Base-by-base conservation (phyloP, 2,797 vertebrate genomes). In the Rhinatrema bivittatum region DNA sequence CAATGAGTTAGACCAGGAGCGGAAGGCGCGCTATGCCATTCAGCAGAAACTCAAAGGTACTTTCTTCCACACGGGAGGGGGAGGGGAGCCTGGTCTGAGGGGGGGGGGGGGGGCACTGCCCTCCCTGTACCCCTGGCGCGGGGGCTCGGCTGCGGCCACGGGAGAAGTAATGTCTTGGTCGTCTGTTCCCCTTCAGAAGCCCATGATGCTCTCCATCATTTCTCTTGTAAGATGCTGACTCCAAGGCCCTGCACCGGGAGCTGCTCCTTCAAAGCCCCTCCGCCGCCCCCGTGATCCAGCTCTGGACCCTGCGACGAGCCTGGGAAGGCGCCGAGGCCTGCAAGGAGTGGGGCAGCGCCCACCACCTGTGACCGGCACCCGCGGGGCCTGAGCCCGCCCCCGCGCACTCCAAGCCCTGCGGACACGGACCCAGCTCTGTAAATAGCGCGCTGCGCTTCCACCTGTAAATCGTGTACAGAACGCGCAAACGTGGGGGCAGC, bases 151-250 rank as follows among this genome's bases (percentile, higher is more conserved):
- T 10, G 4, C 9, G 7, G 10, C 16, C 3, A 17, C 12, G 22
- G 7, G 6, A 35, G 25, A 12, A 1, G 7, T 2, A 21, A 5
- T 22, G 20, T 14, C 4, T 33, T n/a, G 5, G 10, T 15, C n/a
- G 14, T 10, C 53, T 75, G 16, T 79, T 82, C 35, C 66, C 73
- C 62, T 58, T 74, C 72, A 93, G 89, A 91, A 86, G 90, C 89
- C 69, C 89, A 95, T 51, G 88, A 92, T 60, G 88, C 88, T 50
- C 82, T 94, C 65, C 90, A 94, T 55, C 89, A 94, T 73, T 94
- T 95, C 81, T 94, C 91, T 62, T 97, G 89, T 77, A 94, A 98
- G 78, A 96, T 96, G 93, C 78, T 92, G 75, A 93, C 85, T 31
- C 93, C 87, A 34, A 89, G 91, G 43, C 91, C 93, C 81, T 96